phyloP scores from a whole-genome alignment of 2,113 vertebrate genomes.

The Megaleporinus macrocephalus region DNA sequence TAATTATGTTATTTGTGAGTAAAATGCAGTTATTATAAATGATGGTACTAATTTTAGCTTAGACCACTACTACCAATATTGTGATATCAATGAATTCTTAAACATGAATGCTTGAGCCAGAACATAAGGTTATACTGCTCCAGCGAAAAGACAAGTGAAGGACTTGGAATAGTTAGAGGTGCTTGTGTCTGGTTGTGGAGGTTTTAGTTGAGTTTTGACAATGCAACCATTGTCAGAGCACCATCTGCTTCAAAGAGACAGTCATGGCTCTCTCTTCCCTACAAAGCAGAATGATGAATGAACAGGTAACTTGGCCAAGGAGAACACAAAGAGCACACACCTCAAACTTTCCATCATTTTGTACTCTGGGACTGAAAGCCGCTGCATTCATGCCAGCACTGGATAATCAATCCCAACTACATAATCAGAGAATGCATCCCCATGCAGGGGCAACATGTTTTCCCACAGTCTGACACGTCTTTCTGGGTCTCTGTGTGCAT shows the following conservation, averaged over 20 bases:
- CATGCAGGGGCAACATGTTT: background rate
- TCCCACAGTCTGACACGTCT: background rate
- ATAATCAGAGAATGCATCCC: constrained; percentile 2
- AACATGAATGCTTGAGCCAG: background rate
- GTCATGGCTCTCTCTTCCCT: constrained; percentile 17
- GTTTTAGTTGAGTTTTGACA: constrained; percentile 15
- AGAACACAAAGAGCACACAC: constrained; percentile 17
- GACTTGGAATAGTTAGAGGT: background rate
- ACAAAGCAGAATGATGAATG: constrained; percentile 43
- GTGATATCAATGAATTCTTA: background rate
- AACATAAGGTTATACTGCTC: background rate
- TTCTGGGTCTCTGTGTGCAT: background rate
- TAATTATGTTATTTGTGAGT: too few species aligned
- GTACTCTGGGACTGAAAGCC: background rate
- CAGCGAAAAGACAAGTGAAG: constrained; percentile 4
- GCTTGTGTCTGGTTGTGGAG: constrained; percentile 2
- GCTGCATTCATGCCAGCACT: background rate
- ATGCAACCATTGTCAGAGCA: constrained; percentile 10
- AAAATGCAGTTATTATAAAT: too few species aligned
- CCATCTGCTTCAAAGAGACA: constrained; percentile 30
- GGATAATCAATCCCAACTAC: constrained; percentile 35
- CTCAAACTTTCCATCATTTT: constrained; percentile 13
- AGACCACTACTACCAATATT: background rate
- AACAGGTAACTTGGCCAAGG: constrained; percentile 28
- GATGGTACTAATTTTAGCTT: too few species aligned